Base-by-base conservation (phyloP, 2,888 invertebrate species). In the Hydrotaea cyrtoneurina region DNA sequence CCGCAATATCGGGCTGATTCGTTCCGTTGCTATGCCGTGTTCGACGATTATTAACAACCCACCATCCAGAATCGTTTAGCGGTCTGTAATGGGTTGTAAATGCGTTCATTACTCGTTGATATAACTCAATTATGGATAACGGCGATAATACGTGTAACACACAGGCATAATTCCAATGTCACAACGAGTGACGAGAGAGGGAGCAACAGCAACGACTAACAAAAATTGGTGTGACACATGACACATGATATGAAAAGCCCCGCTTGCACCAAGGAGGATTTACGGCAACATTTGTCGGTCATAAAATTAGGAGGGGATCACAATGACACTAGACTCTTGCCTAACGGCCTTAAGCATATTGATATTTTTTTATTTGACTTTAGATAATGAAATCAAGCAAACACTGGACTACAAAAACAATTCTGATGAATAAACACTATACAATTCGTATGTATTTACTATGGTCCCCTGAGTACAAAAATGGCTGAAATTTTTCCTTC, bases 81-180 rank as follows among this genome's bases (percentile, higher is more conserved):
- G 59, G 59, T 31, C 31, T 31, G 31, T 59, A 59, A 59, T 26
- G 11, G 59, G 11, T 26, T 59, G 59, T 59, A 23, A 23, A 59
- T 23, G 26, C 15, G 23, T 26, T 59, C 66, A 36, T 66, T 66
- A 73, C 57, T n/a, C 57, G 39, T 73, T 73, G 55, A 55, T 55
- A 39, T 73, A 57, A 57, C 57, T 57, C 26, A 39, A 73, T 73
- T 73, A 73, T 7, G 55, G 23, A 57, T 19, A 57, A 57, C 55
- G 55, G 21, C 55, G 31, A 64, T 64, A 39, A 64, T 64, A 26
- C 26, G 21, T 17, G 8, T 31, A 53, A 55, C 5, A 21, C 4
- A 21, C 55, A 31, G 31, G 50, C 50, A 0, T n/a, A 43, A 50
- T 4, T 50, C n/a, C 50, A 50, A 50, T 50, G 50, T 50, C 50